Evolutionary conservation across 2,797 vertebrate genomes (phyloP), one percentile per base, ranked within the genome.

Genomic region (Sebastes baramenuke): DNA sequence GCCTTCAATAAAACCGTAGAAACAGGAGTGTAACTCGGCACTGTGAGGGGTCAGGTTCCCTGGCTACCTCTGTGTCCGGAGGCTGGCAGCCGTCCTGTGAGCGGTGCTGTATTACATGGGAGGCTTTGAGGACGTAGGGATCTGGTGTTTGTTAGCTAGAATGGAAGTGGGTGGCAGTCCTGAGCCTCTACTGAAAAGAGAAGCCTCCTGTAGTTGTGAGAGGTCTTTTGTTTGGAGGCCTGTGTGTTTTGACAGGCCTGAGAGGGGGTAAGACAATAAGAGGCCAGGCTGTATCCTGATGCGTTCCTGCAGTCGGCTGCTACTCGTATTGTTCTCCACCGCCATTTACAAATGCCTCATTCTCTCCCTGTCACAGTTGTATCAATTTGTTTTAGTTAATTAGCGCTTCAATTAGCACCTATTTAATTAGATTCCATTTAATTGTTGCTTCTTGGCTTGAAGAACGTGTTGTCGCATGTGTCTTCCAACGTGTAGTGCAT

Each of bases 191-290:
- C 75, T 83, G 69, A 79, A 85, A 89, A 80, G 80, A 70, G 74
- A 85, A 80, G 71, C 65, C 83, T 79, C 36, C 76, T 88, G 29
- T 27, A 80, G 71, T 80, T 67, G 75, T 60, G 55, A 65, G 80
- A 76, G 82, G 11, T 64, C 82, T 76, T 88, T 88, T 91, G 87
- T 93, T 76, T 72, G 13, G 24, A 80, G 74, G 72, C 80, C 60
- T 79, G 82, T 90, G 75, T 89, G 81, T 93, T 94, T 87, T 93
- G 91, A 94, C 90, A 92, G 82, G 79, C 61, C 85, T 75, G 54
- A 89, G 81, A 88, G 82, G 64, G 59, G 59, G 60, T 55, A 72
- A 87, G 84, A 88, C 88, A 88, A 87, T 75, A 73, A 77, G 67
- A 67, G 74, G 65, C 67, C 80, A 32, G 16, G 20, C 67, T 61